Percentiles rank a stretch among this genome's conserved stretches.
phyloP scores from a whole-genome alignment of 2,113 vertebrate species.

The Copsychus sechellarum region DNA sequence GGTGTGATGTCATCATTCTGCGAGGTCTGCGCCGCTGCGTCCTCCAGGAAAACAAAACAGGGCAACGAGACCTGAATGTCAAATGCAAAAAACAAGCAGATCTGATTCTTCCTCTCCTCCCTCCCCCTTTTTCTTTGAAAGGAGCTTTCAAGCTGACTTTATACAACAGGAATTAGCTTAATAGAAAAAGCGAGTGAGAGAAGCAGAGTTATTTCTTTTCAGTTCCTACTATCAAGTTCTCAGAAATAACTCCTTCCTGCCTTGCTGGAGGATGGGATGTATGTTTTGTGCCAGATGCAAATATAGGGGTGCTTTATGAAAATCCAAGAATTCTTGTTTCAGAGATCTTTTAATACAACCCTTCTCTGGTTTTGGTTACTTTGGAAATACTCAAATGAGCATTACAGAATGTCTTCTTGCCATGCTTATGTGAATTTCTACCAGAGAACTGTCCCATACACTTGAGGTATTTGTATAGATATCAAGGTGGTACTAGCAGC shows the following conservation, averaged over 20 bases:
- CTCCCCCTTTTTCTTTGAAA: slow-evolving; percentile 50
- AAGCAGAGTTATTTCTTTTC: neutral
- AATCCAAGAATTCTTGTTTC: neutral
- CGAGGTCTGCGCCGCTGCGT: slow-evolving; percentile 23
- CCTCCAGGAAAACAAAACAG: slow-evolving; percentile 61
- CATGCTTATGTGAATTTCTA: neutral
- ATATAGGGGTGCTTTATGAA: neutral
- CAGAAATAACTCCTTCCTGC: neutral
- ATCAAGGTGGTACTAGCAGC: neutral
- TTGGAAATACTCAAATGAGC: neutral
- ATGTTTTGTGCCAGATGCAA: neutral
- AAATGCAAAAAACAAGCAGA: slow-evolving; percentile 26
- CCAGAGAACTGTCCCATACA: neutral
- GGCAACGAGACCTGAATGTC: slow-evolving; percentile 49
- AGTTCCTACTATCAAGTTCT: neutral
- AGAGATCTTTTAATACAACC: neutral
- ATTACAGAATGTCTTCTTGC: neutral
- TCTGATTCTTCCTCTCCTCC: slow-evolving; percentile 32
- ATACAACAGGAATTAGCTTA: slow-evolving; percentile 43
- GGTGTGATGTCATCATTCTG: slow-evolving; percentile 56
- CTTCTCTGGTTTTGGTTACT: neutral
- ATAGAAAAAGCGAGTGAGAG: neutral
- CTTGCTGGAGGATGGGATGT: neutral
- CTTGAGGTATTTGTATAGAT: neutral
- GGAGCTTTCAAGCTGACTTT: slow-evolving; percentile 61